Conservation (phyloP, 2,888 invertebrate species). For the Margaritifera margaritifera region DNA sequence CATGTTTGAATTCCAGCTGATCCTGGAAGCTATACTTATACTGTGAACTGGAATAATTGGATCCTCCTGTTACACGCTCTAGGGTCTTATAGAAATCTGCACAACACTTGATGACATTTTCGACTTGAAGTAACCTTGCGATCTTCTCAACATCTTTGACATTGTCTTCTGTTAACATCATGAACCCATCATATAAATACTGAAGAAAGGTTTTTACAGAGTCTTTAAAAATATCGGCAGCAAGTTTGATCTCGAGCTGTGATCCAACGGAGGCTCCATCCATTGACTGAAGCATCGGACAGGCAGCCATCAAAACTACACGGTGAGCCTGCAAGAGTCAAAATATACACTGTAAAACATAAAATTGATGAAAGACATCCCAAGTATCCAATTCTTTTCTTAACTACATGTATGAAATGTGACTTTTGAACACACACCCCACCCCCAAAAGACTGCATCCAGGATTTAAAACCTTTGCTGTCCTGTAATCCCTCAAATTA, state of each 20-base stretch:
- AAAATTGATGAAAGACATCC: too few species aligned
- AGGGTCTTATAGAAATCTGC: constrained; percentile 34
- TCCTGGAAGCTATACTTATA: constrained; percentile 29
- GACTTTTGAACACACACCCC: too few species aligned
- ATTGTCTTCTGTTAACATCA: constrained; percentile 42
- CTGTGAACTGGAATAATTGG: constrained; percentile 12
- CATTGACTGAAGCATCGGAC: constrained; percentile 43
- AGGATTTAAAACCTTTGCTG: too few species aligned
- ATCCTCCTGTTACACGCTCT: constrained; percentile 16
- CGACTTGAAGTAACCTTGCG: constrained; percentile 38
- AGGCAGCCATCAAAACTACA: constrained; percentile 40
- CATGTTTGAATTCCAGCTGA: constrained; percentile 32
- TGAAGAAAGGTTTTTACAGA: constrained; percentile 35
- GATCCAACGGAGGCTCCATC: constrained; percentile 32
- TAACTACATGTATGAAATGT: too few species aligned
- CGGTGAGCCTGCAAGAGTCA: constrained; percentile 30
- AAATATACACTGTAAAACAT: too few species aligned
- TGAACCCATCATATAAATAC: constrained; percentile 41
- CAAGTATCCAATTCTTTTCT: too few species aligned
- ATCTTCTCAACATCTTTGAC: constrained; percentile 36
- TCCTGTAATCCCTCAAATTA: too few species aligned
- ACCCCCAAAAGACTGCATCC: too few species aligned
- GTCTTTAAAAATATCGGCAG: constrained; percentile 35
- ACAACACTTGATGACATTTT: constrained; percentile 39
- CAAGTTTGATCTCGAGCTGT: constrained; percentile 31